phyloP scores from a whole-genome alignment of 1,140 invertebrate genomes.

The Aphelenchoides fujianensis region DNA sequence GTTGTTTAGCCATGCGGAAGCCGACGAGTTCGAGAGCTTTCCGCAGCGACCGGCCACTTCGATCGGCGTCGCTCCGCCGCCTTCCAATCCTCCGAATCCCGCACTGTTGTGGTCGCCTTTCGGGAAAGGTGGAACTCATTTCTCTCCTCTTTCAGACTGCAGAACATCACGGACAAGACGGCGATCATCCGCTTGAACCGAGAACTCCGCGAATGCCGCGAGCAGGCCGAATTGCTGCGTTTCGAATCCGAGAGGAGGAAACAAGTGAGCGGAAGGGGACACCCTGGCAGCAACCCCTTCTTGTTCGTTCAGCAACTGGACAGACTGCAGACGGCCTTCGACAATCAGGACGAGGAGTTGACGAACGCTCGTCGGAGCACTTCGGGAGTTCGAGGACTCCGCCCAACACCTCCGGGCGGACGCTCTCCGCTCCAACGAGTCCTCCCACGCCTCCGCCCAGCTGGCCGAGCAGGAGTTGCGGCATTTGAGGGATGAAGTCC shows the following conservation, averaged over 20 bases:
- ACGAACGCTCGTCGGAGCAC: constrained; percentile 5
- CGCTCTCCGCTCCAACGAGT: constrained; percentile 15
- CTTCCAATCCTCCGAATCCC: too few species aligned
- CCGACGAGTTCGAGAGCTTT: not conserved
- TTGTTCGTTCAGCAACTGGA: constrained; percentile 30
- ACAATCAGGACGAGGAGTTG: constrained; percentile 33
- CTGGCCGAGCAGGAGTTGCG: constrained; percentile 38
- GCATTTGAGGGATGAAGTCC: constrained; percentile 38
- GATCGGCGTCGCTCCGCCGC: not conserved
- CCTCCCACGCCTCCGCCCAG: constrained; percentile 27
- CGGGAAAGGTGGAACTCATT: constrained; percentile 16
- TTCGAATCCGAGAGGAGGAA: constrained; percentile 28
- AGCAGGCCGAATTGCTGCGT: constrained; percentile 26
- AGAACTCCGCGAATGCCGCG: constrained; percentile 29
- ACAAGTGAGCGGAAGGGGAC: not conserved
- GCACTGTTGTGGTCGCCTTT: too few species aligned
- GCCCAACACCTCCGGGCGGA: constrained; percentile 12
- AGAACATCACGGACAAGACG: constrained; percentile 35
- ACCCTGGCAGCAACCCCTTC: not conserved
- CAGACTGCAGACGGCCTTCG: constrained; percentile 35
- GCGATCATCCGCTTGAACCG: constrained; percentile 39
- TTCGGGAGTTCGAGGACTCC: constrained; percentile 33
- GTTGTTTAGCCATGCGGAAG: not conserved
- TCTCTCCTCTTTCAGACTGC: constrained; percentile 20
- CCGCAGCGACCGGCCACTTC: not conserved